phyloP scores from a whole-genome alignment of 1,140 invertebrate species.

The Megalopta genalis region DNA sequence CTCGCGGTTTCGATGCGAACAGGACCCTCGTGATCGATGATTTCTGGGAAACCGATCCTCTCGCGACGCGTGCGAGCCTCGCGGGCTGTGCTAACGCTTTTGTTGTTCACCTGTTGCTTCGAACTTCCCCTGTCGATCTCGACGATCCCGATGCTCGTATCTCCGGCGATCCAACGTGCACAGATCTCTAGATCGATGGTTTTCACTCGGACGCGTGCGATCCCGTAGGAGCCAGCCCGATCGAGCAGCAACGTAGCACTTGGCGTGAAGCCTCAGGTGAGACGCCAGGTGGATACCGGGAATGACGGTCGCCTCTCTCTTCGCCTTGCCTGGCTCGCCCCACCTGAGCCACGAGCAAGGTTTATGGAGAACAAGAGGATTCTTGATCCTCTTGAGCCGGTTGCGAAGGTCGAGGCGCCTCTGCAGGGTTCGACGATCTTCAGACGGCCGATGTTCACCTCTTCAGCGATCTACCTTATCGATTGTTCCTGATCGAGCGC shows the following conservation, averaged over 20 bases:
- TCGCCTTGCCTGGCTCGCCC: conserved; percentile 41
- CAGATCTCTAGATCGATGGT: background rate
- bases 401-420: conserved; percentile 56
- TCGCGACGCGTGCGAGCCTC: background rate
- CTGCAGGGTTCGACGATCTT: conserved; percentile 42
- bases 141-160: no score
- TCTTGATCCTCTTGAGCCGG: conserved; percentile 33
- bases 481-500: background rate
- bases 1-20: background rate
- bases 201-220: conserved; percentile 25
- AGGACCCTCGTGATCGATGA: background rate
- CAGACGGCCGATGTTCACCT: background rate
- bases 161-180: background rate
- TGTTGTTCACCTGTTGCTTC: conserved; percentile 15
- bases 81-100: background rate
- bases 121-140: background rate
- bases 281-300: conserved; percentile 74
- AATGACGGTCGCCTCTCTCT: conserved; percentile 60
- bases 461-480: conserved; percentile 23
- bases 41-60: conserved; percentile 13
- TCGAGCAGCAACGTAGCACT: conserved; percentile 55
- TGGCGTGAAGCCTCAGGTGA: conserved; percentile 61
- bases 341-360: conserved; percentile 50
- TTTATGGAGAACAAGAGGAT: conserved; percentile 58
- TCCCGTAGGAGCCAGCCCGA: conserved; percentile 52